Conservation (phyloP, 30 jellyfish, hydroid and myxozoan genomes). For the Nemopilema nomurai region DNA sequence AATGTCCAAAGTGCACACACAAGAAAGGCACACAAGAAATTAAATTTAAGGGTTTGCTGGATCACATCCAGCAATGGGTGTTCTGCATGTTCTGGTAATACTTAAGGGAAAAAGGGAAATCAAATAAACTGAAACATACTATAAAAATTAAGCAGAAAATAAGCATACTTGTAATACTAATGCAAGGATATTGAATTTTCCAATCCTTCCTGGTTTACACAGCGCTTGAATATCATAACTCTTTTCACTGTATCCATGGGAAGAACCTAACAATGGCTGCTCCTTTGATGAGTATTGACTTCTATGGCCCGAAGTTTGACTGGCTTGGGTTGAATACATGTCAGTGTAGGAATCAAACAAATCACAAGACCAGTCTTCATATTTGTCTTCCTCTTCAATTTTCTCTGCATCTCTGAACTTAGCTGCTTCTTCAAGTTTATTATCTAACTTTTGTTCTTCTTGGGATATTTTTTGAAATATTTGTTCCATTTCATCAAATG, state of each 20-base stretch:
- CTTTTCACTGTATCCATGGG: not conserved
- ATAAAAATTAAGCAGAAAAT: not conserved
- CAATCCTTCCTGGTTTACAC: not conserved
- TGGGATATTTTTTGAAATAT: not conserved
- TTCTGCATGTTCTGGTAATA: not conserved
- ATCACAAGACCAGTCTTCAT: not conserved
- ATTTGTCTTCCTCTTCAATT: not conserved
- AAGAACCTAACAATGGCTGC: not conserved
- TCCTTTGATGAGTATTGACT: not conserved
- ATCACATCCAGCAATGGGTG: too few relatives aligned
- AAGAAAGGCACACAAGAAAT: too few relatives aligned
- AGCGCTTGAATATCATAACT: slow-evolving; percentile 1
- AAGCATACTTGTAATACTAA: slow-evolving; percentile 36
- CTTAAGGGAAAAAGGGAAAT: not conserved
- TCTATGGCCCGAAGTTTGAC: not conserved
- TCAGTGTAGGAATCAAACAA: not conserved
- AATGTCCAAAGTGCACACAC: too few relatives aligned
- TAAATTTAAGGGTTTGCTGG: too few relatives aligned
- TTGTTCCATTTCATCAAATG: not conserved
- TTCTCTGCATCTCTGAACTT: not conserved
- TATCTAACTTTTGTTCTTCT: not conserved
- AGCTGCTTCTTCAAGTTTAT: not conserved
- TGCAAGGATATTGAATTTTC: slow-evolving; percentile 24
- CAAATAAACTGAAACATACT: not conserved
- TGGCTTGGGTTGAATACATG: not conserved